phyloP scores from a whole-genome alignment of 2,888 invertebrate species.

The Formica aserva region DNA sequence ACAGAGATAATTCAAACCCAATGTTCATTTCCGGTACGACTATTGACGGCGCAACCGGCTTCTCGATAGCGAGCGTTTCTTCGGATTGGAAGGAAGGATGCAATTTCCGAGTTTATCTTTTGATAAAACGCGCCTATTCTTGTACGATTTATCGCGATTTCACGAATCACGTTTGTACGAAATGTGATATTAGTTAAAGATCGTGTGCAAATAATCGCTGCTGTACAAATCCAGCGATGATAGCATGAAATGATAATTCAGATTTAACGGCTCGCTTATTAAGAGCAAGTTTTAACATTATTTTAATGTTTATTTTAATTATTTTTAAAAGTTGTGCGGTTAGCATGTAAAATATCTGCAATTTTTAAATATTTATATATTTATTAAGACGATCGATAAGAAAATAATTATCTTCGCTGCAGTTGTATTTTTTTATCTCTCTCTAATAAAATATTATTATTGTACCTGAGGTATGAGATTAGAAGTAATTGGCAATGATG shows the following conservation, averaged over 20 bases:
- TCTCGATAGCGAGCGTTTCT: conserved; percentile 31
- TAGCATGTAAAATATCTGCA: not conserved
- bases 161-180: not conserved
- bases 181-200: not conserved
- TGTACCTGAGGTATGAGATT: not conserved
- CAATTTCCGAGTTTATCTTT: conserved; percentile 12
- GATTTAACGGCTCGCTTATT: not conserved
- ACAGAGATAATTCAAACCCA: conserved; percentile 47
- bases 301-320: not conserved
- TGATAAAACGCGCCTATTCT: conserved; percentile 11
- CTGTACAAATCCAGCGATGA: not conserved
- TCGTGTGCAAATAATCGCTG: not conserved
- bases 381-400: not conserved
- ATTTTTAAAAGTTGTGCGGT: not conserved
- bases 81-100: conserved; percentile 5
- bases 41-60: conserved; percentile 25
- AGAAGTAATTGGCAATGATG: conserved; percentile 28
- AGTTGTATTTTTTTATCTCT: not conserved
- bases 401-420: not conserved
- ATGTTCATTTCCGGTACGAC: conserved; percentile 49
- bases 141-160: conserved; percentile 7
- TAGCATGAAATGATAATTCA: not conserved
- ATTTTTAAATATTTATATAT: not conserved
- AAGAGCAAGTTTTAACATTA: not conserved
- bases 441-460: not conserved